Evolutionary conservation across 2,113 vertebrate genomes (phyloP), one percentile per base, ranked within the genome.

Genomic region (Epinephelus fuscoguttatus): DNA sequence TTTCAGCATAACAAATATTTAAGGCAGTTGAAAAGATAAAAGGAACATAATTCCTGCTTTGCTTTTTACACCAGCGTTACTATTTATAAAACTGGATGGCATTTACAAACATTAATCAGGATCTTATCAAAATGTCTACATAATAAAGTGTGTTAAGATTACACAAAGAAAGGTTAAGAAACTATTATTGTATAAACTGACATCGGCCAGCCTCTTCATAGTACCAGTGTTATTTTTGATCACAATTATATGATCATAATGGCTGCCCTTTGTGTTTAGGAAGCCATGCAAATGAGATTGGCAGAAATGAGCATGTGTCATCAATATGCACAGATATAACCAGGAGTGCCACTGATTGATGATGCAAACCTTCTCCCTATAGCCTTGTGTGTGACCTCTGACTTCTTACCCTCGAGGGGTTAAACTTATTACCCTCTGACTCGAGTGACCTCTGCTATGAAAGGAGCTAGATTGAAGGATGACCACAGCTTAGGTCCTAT

Each of bases 391-490:
- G 95, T 96, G 95, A 97, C 96, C 97, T 96, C 95, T 96, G 96
- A 96, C 96, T 91, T 93, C 92, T 94, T 84, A 91, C 72, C 91
- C 91, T 93, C 73, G 2, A 86, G 89, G 95, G 96, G 95, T 95
- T 96, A 97, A 98, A 97, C 96, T 97, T 97, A 98, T 98, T 98
- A 97, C 95, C 96, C 97, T 97, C 96, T 97, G 96, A 93, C 97
- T 95, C 93, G 86, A 87, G 88, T 96, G 96, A 97, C 96, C 97
- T 96, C 95, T 95, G 92, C 94, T 94, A 95, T 96, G 96, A 93
- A 96, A 95, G 94, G 93, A 93, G 95, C 95, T 94, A 96, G 96
- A 96, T 97, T 97, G 96, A 98, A 96, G 93, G 94, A 96, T 97
- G 96, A 96, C 96, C 96, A 96, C 92, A 84, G 88, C 95, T 95